A percentile compares a stretch with the other conserved stretches of the same genome.
Conservation (phyloP, 2,113 vertebrate species). For the Bubalus kerabau region DNA sequence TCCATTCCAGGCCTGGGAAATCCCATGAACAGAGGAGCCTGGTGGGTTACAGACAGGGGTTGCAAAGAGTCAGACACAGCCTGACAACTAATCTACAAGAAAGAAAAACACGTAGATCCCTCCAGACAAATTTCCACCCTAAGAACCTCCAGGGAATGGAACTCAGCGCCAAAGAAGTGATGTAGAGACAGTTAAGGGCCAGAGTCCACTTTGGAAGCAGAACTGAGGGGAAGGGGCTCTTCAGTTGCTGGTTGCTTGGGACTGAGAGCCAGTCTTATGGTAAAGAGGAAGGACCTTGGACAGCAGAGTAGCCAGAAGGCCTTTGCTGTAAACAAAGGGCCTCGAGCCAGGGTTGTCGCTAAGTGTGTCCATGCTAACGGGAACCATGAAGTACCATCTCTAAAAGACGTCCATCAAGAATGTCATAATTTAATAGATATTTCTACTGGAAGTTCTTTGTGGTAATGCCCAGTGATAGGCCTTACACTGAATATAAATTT, state of each 20-base stretch:
- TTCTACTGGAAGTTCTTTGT: background rate
- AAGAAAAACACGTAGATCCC: background rate
- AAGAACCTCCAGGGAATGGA: background rate
- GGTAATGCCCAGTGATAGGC: background rate
- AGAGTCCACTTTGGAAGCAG: background rate
- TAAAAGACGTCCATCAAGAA: background rate
- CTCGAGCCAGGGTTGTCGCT: too few species aligned
- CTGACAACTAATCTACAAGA: background rate
- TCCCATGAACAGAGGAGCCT: background rate
- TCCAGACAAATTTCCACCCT: background rate
- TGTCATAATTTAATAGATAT: background rate
- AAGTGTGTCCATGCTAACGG: background rate
- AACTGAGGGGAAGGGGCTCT: background rate
- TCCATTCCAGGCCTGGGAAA: background rate
- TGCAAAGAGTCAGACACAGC: background rate
- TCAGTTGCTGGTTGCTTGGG: background rate
- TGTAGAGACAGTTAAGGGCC: accelerated
- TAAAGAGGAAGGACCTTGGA: background rate
- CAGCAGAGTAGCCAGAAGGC: too few species aligned
- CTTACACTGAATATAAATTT: background rate
- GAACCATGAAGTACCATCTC: background rate
- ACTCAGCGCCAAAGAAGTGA: background rate
- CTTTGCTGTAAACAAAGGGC: background rate
- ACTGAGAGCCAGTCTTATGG: background rate
- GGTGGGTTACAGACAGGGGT: background rate